Percentiles rank a stretch among this genome's conserved stretches.
phyloP scores from a whole-genome alignment of 2,113 vertebrate genomes.

The Cepphus grylle region DNA sequence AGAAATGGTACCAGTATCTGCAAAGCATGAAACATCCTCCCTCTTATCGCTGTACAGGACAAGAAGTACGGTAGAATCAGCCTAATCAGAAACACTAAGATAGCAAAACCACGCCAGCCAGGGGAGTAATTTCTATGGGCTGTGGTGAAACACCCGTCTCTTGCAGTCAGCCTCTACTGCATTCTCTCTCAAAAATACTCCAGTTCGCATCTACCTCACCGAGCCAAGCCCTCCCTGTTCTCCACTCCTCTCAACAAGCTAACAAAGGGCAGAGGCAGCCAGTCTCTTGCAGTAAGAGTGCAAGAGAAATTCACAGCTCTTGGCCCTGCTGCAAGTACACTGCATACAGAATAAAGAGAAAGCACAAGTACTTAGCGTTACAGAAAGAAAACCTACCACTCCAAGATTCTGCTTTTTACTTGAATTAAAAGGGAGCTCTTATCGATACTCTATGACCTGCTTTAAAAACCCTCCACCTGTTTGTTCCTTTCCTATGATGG shows the following conservation, averaged over 20 bases:
- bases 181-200: neutral
- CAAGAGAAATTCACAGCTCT: neutral
- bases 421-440: neutral
- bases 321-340: neutral
- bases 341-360: neutral
- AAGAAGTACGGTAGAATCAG: neutral
- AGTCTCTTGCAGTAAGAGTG: neutral
- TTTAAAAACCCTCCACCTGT: neutral
- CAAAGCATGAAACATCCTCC: neutral
- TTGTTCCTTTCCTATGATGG: neutral
- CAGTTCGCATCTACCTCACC: neutral
- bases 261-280: neutral
- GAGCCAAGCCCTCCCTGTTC: neutral
- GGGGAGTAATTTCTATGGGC: neutral
- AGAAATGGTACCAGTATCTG: neutral
- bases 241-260: neutral
- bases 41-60: slow-evolving; percentile 26
- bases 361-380: neutral
- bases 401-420: neutral
- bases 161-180: neutral
- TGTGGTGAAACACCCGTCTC: neutral
- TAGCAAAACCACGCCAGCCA: neutral
- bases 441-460: neutral
- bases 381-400: neutral
- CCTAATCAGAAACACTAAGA: neutral